phyloP scores from a whole-genome alignment of 2,113 vertebrate species.

The Apteryx mantelli region DNA sequence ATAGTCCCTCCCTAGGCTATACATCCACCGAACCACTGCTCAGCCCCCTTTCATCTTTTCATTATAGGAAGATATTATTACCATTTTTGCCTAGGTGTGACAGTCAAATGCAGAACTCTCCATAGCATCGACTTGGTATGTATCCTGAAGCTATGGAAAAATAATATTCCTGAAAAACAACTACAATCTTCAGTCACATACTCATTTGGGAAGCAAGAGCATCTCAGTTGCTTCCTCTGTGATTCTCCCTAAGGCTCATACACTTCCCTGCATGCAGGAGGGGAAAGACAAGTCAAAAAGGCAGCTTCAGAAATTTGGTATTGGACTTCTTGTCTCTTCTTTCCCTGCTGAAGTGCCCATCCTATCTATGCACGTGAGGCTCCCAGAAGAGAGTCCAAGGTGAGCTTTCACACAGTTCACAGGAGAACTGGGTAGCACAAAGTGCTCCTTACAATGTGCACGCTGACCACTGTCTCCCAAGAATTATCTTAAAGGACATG shows the following conservation, averaged over 20 bases:
- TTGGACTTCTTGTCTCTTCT: background rate
- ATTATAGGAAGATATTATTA: background rate
- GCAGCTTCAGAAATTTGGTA: background rate
- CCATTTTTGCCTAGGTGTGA: background rate
- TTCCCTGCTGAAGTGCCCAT: background rate
- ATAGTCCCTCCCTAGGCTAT: background rate
- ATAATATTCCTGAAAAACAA: background rate
- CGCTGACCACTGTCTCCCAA: fast-evolving
- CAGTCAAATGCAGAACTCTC: background rate
- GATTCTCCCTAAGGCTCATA: background rate
- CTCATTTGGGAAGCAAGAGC: background rate
- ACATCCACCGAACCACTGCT: background rate
- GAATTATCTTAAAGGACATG: background rate
- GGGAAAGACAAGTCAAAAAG: background rate
- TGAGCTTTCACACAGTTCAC: background rate
- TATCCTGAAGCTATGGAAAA: background rate
- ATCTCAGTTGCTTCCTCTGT: background rate
- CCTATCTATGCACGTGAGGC: fast-evolving
- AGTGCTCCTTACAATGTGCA: background rate
- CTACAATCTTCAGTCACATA: background rate
- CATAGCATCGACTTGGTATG: background rate
- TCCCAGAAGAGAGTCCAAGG: background rate
- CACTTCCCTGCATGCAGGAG: fast-evolving
- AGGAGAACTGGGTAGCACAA: background rate
- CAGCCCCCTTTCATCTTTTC: background rate